Conservation (phyloP, 2,113 vertebrate species). For the Entosphenus tridentatus region DNA sequence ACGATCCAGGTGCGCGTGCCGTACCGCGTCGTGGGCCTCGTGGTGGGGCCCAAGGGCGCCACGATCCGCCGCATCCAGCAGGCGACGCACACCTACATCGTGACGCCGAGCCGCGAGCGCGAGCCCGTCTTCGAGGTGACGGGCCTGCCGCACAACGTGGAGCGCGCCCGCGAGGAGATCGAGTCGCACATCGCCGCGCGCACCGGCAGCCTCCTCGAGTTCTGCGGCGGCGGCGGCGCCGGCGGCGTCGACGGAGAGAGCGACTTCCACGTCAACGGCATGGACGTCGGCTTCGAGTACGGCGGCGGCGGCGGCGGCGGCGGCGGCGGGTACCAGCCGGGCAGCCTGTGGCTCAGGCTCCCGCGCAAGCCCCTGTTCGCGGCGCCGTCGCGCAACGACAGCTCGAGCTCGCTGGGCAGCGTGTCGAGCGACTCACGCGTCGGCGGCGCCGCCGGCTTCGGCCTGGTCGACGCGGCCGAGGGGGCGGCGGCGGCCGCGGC, state of each 20-base stretch:
- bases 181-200: slow-evolving; percentile 90
- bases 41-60: slow-evolving; percentile 81
- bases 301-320: slow-evolving; percentile 8
- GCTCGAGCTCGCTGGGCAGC: slow-evolving; percentile 19
- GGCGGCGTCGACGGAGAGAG: slow-evolving; percentile 93
- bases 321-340: slow-evolving; percentile 19
- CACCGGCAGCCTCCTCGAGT: slow-evolving; percentile 64
- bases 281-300: no score
- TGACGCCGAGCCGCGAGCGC: slow-evolving; percentile 75
- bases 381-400: slow-evolving; percentile 20
- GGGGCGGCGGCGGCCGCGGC: slow-evolving; percentile 16
- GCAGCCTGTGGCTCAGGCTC: slow-evolving; percentile 40
- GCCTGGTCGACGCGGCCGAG: no score
- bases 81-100: slow-evolving; percentile 89
- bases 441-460: no score
- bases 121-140: slow-evolving; percentile 89
- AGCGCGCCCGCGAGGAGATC: slow-evolving; percentile 72
- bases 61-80: slow-evolving; percentile 98
- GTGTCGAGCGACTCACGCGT: slow-evolving; percentile 26
- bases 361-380: slow-evolving; percentile 10
- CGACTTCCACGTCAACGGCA: slow-evolving; percentile 53
- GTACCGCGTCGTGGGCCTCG: slow-evolving; percentile 76
- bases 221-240: slow-evolving; percentile 53
- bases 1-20: slow-evolving; percentile 90
- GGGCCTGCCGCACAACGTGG: slow-evolving; percentile 89